These are phyloP conservation scores for Tetraneura akinire DNA, from an alignment of 1,140 invertebrate genomes.

Conservation along the genomic window DNA sequence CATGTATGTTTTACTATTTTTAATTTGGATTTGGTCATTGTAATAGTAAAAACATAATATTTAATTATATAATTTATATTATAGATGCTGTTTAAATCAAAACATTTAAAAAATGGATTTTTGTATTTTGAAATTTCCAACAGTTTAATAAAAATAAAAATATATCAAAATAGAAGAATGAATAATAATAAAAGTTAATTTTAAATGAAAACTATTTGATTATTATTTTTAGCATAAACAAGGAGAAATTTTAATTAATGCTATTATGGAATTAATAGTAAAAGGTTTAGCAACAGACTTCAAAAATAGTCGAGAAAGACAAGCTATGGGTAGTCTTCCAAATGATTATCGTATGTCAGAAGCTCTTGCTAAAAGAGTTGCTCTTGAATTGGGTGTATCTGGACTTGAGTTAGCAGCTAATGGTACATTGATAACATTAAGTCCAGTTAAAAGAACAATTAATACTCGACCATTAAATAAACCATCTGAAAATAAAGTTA, in stretches of 20 bases:
- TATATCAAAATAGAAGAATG: no score
- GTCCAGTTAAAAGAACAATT: slow-evolving; percentile 10
- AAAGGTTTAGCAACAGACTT: slow-evolving; percentile 43
- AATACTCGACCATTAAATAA: slow-evolving; percentile 16
- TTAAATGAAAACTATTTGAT: not conserved
- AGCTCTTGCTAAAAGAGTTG: slow-evolving; percentile 27
- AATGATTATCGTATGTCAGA: slow-evolving; percentile 49
- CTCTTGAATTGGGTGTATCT: slow-evolving; percentile 13
- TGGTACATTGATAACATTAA: slow-evolving; percentile 29
- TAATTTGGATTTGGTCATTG: no score
- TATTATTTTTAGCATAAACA: slow-evolving; percentile 36
- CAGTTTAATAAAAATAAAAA: no score
- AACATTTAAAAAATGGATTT: no score
- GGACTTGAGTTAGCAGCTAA: slow-evolving; percentile 13
- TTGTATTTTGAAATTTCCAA: no score
- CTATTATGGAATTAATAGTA: slow-evolving; percentile 45
- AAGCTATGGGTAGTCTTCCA: slow-evolving; percentile 43
- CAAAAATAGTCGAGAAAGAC: slow-evolving; percentile 39
- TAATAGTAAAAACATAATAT: no score
- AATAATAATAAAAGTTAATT: no score
- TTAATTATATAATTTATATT: no score
- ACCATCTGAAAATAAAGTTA: slow-evolving; percentile 12
- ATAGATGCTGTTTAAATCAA: no score
- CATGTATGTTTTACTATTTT: no score
- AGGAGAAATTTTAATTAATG: slow-evolving; percentile 39